Evolutionary conservation across 2,113 vertebrate genomes (phyloP), one percentile per base, ranked within the genome.

Genomic region (Polyodon spathula): DNA sequence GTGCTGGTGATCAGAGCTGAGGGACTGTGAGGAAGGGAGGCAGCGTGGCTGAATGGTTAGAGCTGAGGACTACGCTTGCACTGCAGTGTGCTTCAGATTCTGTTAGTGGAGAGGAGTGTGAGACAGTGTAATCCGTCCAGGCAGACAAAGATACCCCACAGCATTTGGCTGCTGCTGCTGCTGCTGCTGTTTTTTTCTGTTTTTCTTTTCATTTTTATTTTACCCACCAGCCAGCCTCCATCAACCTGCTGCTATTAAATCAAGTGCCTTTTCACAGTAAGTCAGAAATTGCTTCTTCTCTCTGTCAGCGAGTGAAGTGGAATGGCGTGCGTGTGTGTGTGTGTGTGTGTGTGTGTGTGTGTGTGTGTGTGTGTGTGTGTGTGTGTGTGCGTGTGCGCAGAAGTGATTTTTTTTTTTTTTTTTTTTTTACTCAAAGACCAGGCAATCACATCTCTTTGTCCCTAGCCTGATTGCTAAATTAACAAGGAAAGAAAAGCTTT

Each of bases 241-340:
- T 50, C n/a, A 50, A 50, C 46, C 46, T 50, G 46, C 46, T 8
- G 46, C 46, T 50, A 50, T 50, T 50, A 50, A 8, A 50, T 50
- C 46, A 50, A 50, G 46, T 50, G 11, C 11, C 46, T 50, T 8
- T 12, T 50, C 46, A 50, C 46, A 50, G 11, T 7, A n/a, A 50
- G 46, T n/a, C 46, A 8, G 7, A 50, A 50, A 50, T 50, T 50
- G 46, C 46, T 12, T 12, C 7, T n/a, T 50, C 46, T 50, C 7
- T 11, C 4, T 12, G 11, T 50, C 10, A 12, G 8, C 46, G n/a
- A n/a, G 46, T 50, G 46, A 50, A 50, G 46, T 10, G 46, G 46
- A 50, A n/a, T 10, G 46, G 46, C 46, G 4, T 12, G 46, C n/a
- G 46, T 50, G 46, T 50, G 46, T 12, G 6, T 50, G 11, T 50